Conservation (phyloP, 2,888 invertebrate species). For the Morinoia aosen region DNA sequence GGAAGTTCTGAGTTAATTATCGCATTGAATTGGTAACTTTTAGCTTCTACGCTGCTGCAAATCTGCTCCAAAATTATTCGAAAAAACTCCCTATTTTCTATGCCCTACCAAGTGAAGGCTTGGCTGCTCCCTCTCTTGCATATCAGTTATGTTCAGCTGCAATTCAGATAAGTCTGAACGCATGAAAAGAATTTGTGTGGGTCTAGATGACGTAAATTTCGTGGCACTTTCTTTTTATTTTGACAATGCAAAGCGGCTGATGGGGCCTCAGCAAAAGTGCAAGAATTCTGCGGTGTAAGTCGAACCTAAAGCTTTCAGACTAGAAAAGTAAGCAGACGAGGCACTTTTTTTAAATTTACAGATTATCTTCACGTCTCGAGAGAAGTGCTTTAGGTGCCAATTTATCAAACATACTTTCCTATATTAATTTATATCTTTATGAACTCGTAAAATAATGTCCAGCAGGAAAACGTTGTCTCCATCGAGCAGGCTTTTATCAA, state of each 20-base stretch:
- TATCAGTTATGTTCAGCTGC: too few species aligned
- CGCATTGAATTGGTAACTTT: not conserved
- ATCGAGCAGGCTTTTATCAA: not conserved
- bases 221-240: not conserved
- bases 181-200: not conserved
- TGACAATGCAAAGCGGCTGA: not conserved
- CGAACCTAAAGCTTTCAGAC: not conserved
- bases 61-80: not conserved
- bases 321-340: not conserved
- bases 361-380: not conserved
- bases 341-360: not conserved
- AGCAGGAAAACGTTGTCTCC: not conserved
- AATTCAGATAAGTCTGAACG: too few species aligned
- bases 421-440: not conserved
- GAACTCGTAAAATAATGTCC: not conserved
- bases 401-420: not conserved
- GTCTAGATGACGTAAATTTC: not conserved
- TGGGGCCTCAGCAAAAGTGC: not conserved
- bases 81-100: not conserved
- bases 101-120: not conserved
- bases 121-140: too few species aligned
- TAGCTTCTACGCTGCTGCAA: not conserved
- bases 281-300: not conserved
- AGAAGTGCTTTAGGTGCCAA: not conserved
- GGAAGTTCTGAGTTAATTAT: not conserved